Base-by-base conservation (phyloP, 2,113 vertebrate species). In the Trinectes maculatus region DNA sequence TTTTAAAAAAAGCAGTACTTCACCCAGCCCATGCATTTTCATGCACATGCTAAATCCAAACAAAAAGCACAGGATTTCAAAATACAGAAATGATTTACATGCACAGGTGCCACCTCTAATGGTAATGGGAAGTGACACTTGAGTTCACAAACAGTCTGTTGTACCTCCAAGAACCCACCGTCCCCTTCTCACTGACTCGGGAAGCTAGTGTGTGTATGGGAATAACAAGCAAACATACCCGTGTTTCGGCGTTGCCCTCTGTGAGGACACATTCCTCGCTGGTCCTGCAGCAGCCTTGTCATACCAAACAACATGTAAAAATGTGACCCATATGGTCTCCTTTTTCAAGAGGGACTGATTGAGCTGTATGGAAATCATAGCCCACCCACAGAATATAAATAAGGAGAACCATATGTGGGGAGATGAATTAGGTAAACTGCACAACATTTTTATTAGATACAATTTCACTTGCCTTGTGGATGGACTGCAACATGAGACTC, bases 361-460 rank as follows among this genome's bases (percentile, higher is more conserved):
- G 91, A 92, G 89, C 82, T 79, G 86, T 87, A 85, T 88, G 82
- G 88, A 91, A 88, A 86, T 77, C 78, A 28, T 24, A 78, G 91
- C 79, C 90, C 92, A 93, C 91, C 90, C 92, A 93, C 84, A 70
- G 80, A 87, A 89, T 25, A 83, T 77, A 86, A 88, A 86, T 91
- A 91, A 86, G 83, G 86, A 84, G 89, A 91, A 90, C 88, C 88
- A 91, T 83, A 90, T 92, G 92, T 91, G 88, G 78, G 82, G 79
- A 91, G 87, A 90, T 91, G 88, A 92, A 91, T 89, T 90, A 89
- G 89, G 90, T 92, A 92, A 93, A 93, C 90, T 92, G 82, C 86
- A 91, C 91, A 93, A 93, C 91, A 93, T 92, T 93, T 92, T 91
- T 89, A 93, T 92, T 91, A 89, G 90, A 91, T 93, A 90, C 88